A percentile compares a stretch with the other conserved stretches of the same genome.
Conservation (phyloP, 1,140 invertebrate genomes). For the Propsilocerus akamusi region DNA sequence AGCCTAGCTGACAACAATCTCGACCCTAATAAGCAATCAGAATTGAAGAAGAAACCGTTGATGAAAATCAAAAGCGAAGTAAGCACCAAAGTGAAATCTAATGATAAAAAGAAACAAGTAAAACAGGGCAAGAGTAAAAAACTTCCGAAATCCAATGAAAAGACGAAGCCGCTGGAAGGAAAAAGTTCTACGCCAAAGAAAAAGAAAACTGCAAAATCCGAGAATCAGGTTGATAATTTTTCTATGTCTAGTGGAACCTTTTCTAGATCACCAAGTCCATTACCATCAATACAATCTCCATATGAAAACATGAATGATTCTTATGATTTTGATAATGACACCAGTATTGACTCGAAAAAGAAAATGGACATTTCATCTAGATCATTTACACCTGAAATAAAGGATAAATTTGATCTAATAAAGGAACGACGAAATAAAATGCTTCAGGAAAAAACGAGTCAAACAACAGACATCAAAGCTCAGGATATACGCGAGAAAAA, state of each 20-base stretch:
- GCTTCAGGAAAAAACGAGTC: constrained; percentile 4
- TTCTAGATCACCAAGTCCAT: constrained; percentile 17
- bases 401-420: constrained; percentile 41
- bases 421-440: constrained; percentile 34
- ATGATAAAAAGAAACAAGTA: too few species aligned
- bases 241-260: constrained; percentile 13
- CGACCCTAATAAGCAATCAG: constrained; percentile 19
- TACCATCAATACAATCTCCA: constrained; percentile 21
- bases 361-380: constrained; percentile 10
- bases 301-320: constrained; percentile 8
- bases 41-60: constrained; percentile 16
- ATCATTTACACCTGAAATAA: constrained; percentile 16
- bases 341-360: constrained; percentile 7
- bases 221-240: too few species aligned
- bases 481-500: constrained; percentile 30
- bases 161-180: neutral
- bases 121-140: too few species aligned
- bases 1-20: constrained; percentile 18
- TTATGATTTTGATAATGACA: constrained; percentile 12
- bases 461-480: neutral
- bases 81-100: constrained; percentile 15
- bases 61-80: constrained; percentile 16
- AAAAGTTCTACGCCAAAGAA: neutral
- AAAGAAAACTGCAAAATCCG: neutral
- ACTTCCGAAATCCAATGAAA: constrained; percentile 2